These are phyloP conservation scores for Ashinkailepas kermadecensis DNA, from an alignment of 2,888 invertebrate species.

Conservation along the genomic window DNA sequence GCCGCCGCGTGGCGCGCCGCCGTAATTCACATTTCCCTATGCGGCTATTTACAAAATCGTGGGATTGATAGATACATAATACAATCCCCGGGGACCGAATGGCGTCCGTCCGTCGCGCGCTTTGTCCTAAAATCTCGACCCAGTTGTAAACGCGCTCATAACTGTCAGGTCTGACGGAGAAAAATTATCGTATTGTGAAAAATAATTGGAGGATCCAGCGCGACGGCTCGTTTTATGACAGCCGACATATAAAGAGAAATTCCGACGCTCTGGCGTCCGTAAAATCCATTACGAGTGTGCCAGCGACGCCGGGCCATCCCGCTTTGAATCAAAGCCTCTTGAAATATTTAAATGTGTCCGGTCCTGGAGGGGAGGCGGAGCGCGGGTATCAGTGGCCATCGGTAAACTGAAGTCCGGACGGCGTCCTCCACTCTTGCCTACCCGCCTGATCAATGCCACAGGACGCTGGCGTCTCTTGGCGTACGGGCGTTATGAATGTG, in stretches of 20 bases:
- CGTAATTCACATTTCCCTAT: neutral
- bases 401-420: neutral
- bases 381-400: neutral
- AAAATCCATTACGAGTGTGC: conserved; percentile 20
- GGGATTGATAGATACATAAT: conserved; percentile 20
- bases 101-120: neutral
- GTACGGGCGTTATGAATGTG: too few species aligned
- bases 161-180: neutral
- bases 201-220: conserved; percentile 19
- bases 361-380: neutral
- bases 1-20: neutral
- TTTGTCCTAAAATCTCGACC: conserved; percentile 18
- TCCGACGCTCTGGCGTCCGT: neutral
- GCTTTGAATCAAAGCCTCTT: conserved; percentile 17
- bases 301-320: neutral
- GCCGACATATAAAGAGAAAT: conserved; percentile 11
- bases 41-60: conserved; percentile 6
- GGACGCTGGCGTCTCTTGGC: too few species aligned
- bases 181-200: conserved; percentile 16
- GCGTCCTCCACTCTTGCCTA: too few species aligned
- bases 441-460: too few species aligned
- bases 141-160: conserved; percentile 20
- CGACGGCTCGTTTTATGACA: conserved; percentile 9
- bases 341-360: conserved; percentile 20
- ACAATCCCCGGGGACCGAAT: neutral